A percentile compares a stretch with the other conserved stretches of the same genome.
Evolutionary conservation across 2,888 invertebrate genomes (phyloP).

Genomic region (Ischnura elegans): DNA sequence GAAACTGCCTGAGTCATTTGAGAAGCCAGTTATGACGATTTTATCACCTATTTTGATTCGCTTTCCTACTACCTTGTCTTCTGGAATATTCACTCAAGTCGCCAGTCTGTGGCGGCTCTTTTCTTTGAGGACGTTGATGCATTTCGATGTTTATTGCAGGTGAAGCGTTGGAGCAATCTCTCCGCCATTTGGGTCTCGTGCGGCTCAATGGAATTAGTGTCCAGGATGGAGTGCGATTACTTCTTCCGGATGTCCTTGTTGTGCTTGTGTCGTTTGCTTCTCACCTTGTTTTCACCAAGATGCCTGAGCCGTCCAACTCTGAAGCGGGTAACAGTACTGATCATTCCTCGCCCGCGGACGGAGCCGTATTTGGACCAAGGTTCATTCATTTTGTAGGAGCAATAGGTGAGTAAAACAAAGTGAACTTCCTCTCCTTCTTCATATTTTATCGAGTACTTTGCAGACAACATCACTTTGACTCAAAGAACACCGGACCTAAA

Average conservation of each 20-base stretch:
- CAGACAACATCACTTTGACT: no score
- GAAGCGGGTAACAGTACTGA: conserved; percentile 66
- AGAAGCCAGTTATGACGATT: no score
- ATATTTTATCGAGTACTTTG: no score
- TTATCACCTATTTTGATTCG: no score
- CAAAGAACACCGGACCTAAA: no score
- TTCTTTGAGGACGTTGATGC: no score
- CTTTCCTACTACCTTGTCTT: no score
- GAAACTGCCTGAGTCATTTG: no score
- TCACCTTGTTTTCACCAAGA: conserved; percentile 76
- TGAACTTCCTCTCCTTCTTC: no score
- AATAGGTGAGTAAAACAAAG: conserved; percentile 55
- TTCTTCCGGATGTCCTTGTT: conserved; percentile 87
- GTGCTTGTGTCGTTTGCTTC: conserved; percentile 76
- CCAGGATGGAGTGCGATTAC: conserved; percentile 84
- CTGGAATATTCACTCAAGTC: no score
- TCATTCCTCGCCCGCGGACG: conserved; percentile 24
- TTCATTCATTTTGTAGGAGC: conserved; percentile 56
- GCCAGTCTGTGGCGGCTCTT: no score
- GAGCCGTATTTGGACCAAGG: conserved; percentile 59
- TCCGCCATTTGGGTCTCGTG: conserved; percentile 86
- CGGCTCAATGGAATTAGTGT: conserved; percentile 81
- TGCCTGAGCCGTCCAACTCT: conserved; percentile 69
- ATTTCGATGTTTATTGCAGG: no score
- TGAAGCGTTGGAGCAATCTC: conserved; percentile 81